A percentile compares a stretch with the other conserved stretches of the same genome.
These are phyloP conservation scores for Venustaconcha ellipsiformis DNA, from an alignment of 1,140 invertebrate genomes.

Conservation along the genomic window DNA sequence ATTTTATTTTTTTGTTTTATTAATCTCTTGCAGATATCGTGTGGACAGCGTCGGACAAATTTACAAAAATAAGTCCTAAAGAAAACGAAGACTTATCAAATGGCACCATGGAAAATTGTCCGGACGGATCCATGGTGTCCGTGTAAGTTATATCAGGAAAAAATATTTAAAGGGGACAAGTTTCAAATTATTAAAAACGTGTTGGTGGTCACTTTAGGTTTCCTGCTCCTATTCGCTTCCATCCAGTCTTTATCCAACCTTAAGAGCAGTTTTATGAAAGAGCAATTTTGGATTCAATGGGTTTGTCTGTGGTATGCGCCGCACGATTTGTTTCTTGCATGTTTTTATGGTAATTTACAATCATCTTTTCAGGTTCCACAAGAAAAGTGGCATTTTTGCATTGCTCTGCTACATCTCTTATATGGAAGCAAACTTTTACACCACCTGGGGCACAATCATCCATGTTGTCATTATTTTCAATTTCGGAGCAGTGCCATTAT, in stretches of 20 bases:
- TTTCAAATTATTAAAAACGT: conserved; percentile 58
- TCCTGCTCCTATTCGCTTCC: conserved; percentile 61
- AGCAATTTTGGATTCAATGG: conserved; percentile 47
- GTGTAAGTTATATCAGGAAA: background rate
- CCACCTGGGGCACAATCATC: conserved; percentile 81
- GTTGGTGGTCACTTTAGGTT: conserved; percentile 56
- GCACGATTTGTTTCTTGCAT: conserved; percentile 91
- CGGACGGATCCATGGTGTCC: background rate
- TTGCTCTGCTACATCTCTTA: conserved; percentile 94
- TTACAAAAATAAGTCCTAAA: no score
- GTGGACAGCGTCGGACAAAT: no score
- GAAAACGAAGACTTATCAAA: background rate
- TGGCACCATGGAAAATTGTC: background rate
- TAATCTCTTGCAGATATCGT: no score
- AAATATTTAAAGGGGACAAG: conserved; percentile 31
- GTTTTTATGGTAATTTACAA: conserved; percentile 82
- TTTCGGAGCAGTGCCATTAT: conserved; percentile 92
- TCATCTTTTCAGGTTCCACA: conserved; percentile 86
- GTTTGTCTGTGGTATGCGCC: conserved; percentile 85
- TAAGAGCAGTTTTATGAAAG: conserved; percentile 59
- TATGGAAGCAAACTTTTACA: conserved; percentile 90
- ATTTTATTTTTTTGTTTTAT: background rate
- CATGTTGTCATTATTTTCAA: conserved; percentile 87
- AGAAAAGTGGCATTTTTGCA: conserved; percentile 88
- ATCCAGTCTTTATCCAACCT: conserved; percentile 61